Base-by-base conservation (phyloP, 2,113 vertebrate species). In the Paramormyrops kingsleyae region DNA sequence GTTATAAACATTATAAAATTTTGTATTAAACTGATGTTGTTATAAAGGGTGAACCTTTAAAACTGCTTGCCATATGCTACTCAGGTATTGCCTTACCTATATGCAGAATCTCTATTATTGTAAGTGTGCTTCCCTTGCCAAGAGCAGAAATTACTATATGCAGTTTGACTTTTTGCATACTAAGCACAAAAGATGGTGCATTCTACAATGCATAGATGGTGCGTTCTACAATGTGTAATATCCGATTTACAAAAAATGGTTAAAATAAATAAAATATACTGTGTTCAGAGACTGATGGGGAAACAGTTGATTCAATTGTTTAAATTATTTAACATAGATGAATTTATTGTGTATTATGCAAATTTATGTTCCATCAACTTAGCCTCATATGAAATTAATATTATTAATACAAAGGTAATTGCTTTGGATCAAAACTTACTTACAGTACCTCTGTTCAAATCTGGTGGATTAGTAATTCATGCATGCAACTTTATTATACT, bases 341-440 rank as follows among this genome's bases (percentile, higher is more conserved):
- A 47, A 84, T 46, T 19, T 47, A 84, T 84, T 84, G 17, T 39
- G 31, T 24, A 59, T 19, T 24, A 31, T 19, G 53, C 53, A 62
- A 31, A 59, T 44, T 88, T 50, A 3, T 87, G 13, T 87, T 88
- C 49, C 35, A 66, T 42, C 17, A 90, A 91, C 91, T 90, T 89
- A 93, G 92, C 89, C 88, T 62, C 84, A 90, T 91, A 90, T 90
- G 8, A 62, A n/a, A n/a, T n/a, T 62, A n/a, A 9, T n/a, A 62
- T n/a, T 62, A n/a, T 62, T 66, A 80, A 89, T 74, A 44, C 24
- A 89, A 92, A 94, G 93, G 92, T 92, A 93, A 95, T 94, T 95
- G 92, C 91, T 91, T 92, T 90, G 94, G 92, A 95, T 94, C 93
- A 94, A 94, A 92, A 91, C 91, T 91, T 91, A 89, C 91, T 94